Conservation (phyloP, 30 jellyfish, hydroid and myxozoan species). For the Nemopilema nomurai region DNA sequence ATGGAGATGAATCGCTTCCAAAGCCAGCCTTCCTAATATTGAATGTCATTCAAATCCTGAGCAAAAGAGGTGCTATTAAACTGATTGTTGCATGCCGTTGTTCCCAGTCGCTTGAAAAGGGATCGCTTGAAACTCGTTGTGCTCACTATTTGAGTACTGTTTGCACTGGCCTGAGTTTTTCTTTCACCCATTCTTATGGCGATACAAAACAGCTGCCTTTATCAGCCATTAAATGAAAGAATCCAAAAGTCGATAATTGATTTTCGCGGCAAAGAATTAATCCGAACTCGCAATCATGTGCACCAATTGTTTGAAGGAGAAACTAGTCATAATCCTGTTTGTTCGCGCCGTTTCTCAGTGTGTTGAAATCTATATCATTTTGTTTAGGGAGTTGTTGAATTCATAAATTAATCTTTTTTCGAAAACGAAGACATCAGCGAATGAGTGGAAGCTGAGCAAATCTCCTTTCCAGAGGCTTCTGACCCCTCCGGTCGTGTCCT, state of each 20-base stretch:
- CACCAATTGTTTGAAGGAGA: conserved; percentile 2
- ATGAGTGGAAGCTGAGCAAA: neutral
- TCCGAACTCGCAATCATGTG: conserved; percentile 11
- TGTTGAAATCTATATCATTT: neutral
- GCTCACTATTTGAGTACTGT: neutral
- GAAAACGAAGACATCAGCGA: neutral
- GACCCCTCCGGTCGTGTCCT: neutral
- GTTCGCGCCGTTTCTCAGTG: neutral
- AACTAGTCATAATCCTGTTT: conserved; percentile 12
- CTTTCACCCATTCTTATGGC: neutral
- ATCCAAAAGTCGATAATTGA: neutral
- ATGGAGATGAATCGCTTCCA: neutral
- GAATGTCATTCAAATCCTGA: neutral
- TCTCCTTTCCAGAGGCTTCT: neutral
- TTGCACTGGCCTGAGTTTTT: neutral
- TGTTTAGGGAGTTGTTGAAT: neutral
- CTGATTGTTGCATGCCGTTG: neutral
- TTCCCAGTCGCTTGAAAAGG: neutral
- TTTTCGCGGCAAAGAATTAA: neutral
- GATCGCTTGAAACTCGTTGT: neutral
- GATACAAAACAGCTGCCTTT: neutral
- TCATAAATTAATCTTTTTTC: neutral
- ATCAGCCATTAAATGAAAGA: neutral
- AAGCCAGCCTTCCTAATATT: neutral
- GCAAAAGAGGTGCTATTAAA: neutral